Base-by-base conservation (phyloP, 2,797 vertebrate genomes). In the Enteromius thamalakanensis region DNA sequence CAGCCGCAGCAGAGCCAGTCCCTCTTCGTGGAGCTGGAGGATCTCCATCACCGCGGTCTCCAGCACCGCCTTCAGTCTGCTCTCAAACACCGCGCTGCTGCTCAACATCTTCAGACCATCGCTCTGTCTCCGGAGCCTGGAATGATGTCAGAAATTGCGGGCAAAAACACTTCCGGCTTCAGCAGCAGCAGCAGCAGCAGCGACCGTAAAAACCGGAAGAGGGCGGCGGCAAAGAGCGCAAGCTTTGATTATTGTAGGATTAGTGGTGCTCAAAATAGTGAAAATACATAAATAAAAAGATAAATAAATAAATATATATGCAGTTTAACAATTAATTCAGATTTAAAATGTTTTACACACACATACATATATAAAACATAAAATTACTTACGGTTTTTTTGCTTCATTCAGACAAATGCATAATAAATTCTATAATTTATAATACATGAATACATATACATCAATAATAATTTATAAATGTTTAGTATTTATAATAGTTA, bases 31-130 rank as follows among this genome's bases (percentile, higher is more conserved):
- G 82, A 95, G 88, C 23, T 93, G 91, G 21, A 91, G 87, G 86
- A 95, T 94, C 60, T 95, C 95, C 19, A 92, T 29, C 72, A 94
- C 93, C 6, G 95, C 94, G 10, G 93, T 88, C 76, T 93, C 93
- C 93, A 95, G 92, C 76, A 95, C 92, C 1, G 93, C 92, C 79
- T 90, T 88, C 55, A 95, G 83, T 83, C 92, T 93, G 84, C 70
- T 92, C 82, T 94, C 94, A 85, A 95, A 94, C 85, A 91, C 88
- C 21, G 34, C 55, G n/a, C 55, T 58, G 55, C 55, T 12, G 55
- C 55, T 58, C n/a, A n/a, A 65, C 91, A 94, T 93, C 75, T 91
- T 78, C 49, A 42, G 42, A 42, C 2, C 42, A 45, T 45, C 40
- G 40, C 78, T 79, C 32, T 4, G 32, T 81, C 76, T 45, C 53